phyloP scores from a whole-genome alignment of 2,113 vertebrate genomes.

The Rhinoderma darwinii region DNA sequence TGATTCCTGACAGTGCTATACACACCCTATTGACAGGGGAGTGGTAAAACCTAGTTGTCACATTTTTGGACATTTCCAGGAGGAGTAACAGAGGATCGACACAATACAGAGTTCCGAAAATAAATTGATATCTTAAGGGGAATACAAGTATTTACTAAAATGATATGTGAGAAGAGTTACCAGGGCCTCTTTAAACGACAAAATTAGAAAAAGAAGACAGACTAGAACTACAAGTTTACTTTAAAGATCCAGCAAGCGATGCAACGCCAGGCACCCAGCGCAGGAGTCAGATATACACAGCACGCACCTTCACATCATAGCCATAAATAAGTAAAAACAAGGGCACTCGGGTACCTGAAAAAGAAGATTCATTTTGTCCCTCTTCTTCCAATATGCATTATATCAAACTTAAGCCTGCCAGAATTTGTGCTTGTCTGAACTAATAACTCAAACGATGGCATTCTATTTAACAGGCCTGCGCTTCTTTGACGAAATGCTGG shows the following conservation, averaged over 20 bases:
- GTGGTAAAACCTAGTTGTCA: too few relatives aligned
- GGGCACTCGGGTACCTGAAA: constrained; percentile 11
- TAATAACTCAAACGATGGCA: constrained; percentile 47
- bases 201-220: not conserved
- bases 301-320: not conserved
- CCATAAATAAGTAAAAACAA: constrained; percentile 55
- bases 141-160: too few relatives aligned
- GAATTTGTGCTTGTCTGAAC: constrained; percentile 7
- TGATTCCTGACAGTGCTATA: too few relatives aligned
- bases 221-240: not conserved
- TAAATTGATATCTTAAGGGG: too few relatives aligned
- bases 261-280: not conserved
- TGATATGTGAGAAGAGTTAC: too few relatives aligned
- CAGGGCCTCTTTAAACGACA: not conserved
- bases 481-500: not conserved
- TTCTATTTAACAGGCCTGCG: constrained; percentile 31
- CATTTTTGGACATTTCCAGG: too few relatives aligned
- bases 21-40: too few relatives aligned
- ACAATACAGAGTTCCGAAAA: too few relatives aligned
- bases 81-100: too few relatives aligned
- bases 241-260: not conserved
- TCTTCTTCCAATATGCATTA: constrained; percentile 46
- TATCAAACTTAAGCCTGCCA: constrained; percentile 44
- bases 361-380: constrained; percentile 47
- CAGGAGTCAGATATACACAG: constrained; percentile 25